Evolutionary conservation across 2,797 vertebrate genomes (phyloP).

Genomic region (Neomorphus geoffroyi): DNA sequence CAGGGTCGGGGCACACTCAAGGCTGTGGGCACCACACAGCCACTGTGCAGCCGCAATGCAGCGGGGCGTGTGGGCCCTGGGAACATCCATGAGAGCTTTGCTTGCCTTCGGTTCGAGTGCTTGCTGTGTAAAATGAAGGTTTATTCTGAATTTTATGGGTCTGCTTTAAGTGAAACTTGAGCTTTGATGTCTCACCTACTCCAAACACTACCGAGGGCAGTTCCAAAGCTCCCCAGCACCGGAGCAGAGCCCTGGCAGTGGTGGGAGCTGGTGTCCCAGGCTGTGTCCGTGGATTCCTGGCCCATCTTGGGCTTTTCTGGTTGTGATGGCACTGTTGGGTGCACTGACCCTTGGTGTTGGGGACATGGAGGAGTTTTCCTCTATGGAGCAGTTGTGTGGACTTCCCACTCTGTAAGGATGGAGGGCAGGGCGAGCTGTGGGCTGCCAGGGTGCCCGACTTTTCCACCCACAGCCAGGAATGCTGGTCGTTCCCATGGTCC

Average conservation of each 20-base stretch:
- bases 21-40: background rate
- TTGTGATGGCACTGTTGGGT: background rate
- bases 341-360: fast-evolving
- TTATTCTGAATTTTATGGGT: background rate
- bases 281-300: background rate
- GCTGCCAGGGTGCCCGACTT: background rate
- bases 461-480: background rate
- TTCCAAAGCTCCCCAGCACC: background rate
- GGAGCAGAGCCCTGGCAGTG: background rate
- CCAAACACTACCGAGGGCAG: background rate
- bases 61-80: too few relatives aligned
- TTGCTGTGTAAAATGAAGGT: background rate
- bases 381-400: fast-evolving
- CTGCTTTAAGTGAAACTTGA: background rate
- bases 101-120: background rate
- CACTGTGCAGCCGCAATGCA: fast-evolving
- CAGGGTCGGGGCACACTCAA: background rate
- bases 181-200: background rate
- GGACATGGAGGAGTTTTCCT: background rate
- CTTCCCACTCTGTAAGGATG: background rate
- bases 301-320: background rate
- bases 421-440: background rate
- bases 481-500: background rate
- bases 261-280: background rate
- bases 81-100: background rate